Evolutionary conservation across 2,797 vertebrate species (phyloP).

Genomic region (Enteromius afrohamiltoni): DNA sequence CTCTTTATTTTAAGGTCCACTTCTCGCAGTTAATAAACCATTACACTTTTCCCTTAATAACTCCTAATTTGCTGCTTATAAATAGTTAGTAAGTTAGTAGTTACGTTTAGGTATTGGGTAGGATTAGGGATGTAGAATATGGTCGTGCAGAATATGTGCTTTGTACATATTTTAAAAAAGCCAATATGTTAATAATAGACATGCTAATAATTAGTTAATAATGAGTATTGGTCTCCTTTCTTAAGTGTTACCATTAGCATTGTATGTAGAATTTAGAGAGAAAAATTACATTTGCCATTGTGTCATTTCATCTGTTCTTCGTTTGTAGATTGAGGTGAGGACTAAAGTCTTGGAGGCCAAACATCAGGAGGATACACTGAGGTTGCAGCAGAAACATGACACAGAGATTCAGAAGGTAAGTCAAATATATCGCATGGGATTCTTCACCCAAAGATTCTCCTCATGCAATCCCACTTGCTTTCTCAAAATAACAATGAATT

Average conservation of each 20-base stretch:
- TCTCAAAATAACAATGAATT: neutral
- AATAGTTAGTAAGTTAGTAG: neutral
- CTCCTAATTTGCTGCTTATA: neutral
- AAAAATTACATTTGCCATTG: neutral
- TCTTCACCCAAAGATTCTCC: neutral
- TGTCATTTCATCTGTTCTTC: slow-evolving; percentile 42
- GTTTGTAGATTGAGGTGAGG: slow-evolving; percentile 84
- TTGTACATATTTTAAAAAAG: neutral
- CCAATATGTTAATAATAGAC: neutral
- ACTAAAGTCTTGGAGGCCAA: slow-evolving; percentile 88
- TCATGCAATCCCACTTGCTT: neutral
- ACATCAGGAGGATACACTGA: slow-evolving; percentile 93
- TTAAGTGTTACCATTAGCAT: neutral
- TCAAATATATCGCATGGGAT: neutral
- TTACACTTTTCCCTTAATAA: too few species aligned
- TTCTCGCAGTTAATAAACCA: too few species aligned
- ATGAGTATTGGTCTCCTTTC: neutral
- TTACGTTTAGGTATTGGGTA: neutral
- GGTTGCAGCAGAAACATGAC: slow-evolving; percentile 90
- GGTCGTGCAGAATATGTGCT: neutral
- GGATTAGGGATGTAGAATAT: too few species aligned
- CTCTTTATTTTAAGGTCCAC: too few species aligned
- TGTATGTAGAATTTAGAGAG: too few species aligned
- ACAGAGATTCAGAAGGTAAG: slow-evolving; percentile 90
- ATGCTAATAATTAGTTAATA: neutral